These are phyloP conservation scores for Craseonycteris thonglongyai DNA, from an alignment of 2,113 vertebrate species.

Conservation along the genomic window DNA sequence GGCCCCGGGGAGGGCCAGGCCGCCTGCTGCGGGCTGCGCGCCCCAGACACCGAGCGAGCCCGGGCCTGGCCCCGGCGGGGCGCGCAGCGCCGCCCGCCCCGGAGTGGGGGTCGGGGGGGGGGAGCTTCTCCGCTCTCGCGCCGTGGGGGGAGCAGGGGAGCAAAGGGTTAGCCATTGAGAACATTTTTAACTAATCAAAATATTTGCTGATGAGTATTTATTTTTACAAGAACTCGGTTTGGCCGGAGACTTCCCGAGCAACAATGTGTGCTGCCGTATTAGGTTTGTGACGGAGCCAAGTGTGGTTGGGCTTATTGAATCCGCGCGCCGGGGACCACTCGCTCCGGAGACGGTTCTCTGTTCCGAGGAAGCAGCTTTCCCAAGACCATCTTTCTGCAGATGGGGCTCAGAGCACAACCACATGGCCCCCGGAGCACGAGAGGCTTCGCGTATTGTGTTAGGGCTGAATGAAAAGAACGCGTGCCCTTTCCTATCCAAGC, in stretches of 20 bases:
- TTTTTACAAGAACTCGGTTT: conserved; percentile 81
- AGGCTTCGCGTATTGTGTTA: background rate
- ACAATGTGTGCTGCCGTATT: conserved; percentile 69
- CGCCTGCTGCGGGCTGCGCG: background rate
- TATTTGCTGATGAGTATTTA: conserved; percentile 87
- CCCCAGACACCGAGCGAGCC: background rate
- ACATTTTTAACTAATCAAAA: conserved; percentile 81
- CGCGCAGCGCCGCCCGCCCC: background rate
- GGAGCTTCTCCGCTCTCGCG: background rate
- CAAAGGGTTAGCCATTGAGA: conserved; percentile 72
- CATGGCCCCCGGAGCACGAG: conserved; percentile 27
- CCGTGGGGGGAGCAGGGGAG: conserved; percentile 18
- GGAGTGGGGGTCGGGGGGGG: background rate
- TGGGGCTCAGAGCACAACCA: conserved; percentile 53
- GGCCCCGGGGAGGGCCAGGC: background rate
- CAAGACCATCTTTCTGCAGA: conserved; percentile 45
- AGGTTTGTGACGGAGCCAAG: conserved; percentile 71
- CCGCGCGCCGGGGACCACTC: conserved; percentile 47
- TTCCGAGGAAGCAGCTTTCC: conserved; percentile 49
- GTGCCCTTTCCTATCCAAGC: background rate
- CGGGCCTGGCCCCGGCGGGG: background rate
- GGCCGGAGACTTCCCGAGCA: conserved; percentile 73
- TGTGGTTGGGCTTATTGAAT: conserved; percentile 70
- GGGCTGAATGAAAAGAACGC: conserved; percentile 21
- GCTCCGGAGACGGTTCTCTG: conserved; percentile 58